Evolutionary conservation across 2,113 vertebrate genomes (phyloP).

Genomic region (Dryoscopus gambensis): DNA sequence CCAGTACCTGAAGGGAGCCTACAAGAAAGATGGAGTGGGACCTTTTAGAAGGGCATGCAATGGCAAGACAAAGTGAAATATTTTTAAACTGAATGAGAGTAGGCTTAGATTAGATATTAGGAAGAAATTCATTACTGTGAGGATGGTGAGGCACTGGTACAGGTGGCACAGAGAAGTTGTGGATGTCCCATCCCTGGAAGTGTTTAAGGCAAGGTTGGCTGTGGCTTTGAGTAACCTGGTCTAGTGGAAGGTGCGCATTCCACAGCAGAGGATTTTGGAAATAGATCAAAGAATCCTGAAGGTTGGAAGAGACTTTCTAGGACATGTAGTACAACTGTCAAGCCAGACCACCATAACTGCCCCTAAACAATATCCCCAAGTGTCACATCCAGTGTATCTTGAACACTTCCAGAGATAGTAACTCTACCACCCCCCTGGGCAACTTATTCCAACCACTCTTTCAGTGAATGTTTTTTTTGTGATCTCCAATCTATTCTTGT

Average conservation of each 20-base stretch:
- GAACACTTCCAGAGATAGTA: background rate
- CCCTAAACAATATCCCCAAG: background rate
- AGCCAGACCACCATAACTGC: background rate
- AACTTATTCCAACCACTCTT: background rate
- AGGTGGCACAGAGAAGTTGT: background rate
- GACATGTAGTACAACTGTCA: background rate
- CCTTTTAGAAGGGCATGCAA: background rate
- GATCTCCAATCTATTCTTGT: background rate
- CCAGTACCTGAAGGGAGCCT: background rate
- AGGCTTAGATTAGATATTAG: background rate
- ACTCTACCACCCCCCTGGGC: accelerated
- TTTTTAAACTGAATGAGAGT: background rate
- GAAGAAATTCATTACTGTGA: background rate
- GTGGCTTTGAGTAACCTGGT: background rate
- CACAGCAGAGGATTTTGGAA: background rate
- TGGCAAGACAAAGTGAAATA: background rate
- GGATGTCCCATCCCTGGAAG: background rate
- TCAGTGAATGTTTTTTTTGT: background rate
- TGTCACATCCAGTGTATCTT: background rate
- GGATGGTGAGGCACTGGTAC: background rate
- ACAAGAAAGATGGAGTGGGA: background rate
- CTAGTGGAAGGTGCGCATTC: background rate
- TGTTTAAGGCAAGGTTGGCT: background rate
- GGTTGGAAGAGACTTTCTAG: background rate
- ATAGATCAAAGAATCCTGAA: background rate